These are phyloP conservation scores for Lysandra coridon DNA, from an alignment of 2,888 invertebrate genomes.

Conservation along the genomic window DNA sequence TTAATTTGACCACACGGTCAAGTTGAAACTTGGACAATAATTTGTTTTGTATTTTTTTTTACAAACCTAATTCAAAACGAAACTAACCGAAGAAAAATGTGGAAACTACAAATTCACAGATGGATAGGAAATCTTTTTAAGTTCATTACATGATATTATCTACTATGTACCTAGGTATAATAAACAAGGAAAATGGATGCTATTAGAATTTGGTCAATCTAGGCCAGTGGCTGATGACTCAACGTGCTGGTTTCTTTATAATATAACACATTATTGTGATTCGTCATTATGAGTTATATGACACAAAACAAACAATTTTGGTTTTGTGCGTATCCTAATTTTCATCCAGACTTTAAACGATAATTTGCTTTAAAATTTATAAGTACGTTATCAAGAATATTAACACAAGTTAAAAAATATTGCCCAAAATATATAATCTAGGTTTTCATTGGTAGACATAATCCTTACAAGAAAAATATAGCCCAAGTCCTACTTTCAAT, in stretches of 20 bases:
- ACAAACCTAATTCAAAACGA: no score
- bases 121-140: background rate
- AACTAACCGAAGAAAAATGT: background rate
- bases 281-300: background rate
- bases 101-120: background rate
- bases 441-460: no score
- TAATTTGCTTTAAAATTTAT: no score
- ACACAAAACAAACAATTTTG: background rate
- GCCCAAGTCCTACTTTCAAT: background rate
- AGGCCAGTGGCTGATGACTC: background rate
- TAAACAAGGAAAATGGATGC: background rate
- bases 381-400: no score
- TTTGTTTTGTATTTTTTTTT: background rate
- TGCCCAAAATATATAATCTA: no score
- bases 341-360: no score
- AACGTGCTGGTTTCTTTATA: constrained; percentile 4
- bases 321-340: no score
- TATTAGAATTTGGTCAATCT: background rate
- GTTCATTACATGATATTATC: background rate
- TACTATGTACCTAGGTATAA: background rate
- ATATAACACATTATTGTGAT: background rate
- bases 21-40: background rate
- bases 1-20: no score
- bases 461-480: no score
- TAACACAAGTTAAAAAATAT: no score